These are phyloP conservation scores for Drosophila macrospina DNA, from an alignment of 2,888 invertebrate genomes.

Conservation along the genomic window DNA sequence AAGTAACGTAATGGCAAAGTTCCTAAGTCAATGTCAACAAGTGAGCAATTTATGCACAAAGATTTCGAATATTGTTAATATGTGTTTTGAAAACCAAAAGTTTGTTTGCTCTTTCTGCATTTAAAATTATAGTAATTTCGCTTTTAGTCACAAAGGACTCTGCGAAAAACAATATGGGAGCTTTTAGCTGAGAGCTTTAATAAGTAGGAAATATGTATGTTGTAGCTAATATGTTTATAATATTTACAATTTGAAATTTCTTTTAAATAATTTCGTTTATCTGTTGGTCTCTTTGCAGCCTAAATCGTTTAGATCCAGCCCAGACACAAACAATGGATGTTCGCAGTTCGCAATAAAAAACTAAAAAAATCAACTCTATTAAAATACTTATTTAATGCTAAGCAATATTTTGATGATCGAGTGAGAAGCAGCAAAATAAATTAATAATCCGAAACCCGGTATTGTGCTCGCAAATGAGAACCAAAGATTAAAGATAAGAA, in stretches of 20 bases:
- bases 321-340: constrained; percentile 51
- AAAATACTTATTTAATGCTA: constrained; percentile 52
- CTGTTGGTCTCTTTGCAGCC: constrained; percentile 35
- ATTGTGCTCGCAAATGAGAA: constrained; percentile 28
- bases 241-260: background rate
- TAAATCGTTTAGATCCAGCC: constrained; percentile 16
- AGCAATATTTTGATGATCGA: constrained; percentile 76
- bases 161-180: background rate
- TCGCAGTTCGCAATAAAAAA: constrained; percentile 47
- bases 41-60: too few species aligned
- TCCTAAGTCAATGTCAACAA: too few species aligned
- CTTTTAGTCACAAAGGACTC: background rate
- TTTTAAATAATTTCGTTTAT: background rate
- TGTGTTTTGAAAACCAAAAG: too few species aligned
- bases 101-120: too few species aligned
- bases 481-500: constrained; percentile 17
- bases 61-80: too few species aligned
- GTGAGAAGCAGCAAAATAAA: constrained; percentile 64
- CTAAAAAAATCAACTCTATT: constrained; percentile 21
- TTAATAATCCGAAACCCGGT: constrained; percentile 23
- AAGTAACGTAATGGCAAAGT: constrained; percentile 44
- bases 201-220: background rate
- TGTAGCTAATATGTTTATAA: background rate
- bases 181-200: background rate
- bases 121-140: constrained; percentile 17